Evolutionary conservation across 1,140 invertebrate genomes (phyloP).

Genomic region (Zaprionus lachaisei): DNA sequence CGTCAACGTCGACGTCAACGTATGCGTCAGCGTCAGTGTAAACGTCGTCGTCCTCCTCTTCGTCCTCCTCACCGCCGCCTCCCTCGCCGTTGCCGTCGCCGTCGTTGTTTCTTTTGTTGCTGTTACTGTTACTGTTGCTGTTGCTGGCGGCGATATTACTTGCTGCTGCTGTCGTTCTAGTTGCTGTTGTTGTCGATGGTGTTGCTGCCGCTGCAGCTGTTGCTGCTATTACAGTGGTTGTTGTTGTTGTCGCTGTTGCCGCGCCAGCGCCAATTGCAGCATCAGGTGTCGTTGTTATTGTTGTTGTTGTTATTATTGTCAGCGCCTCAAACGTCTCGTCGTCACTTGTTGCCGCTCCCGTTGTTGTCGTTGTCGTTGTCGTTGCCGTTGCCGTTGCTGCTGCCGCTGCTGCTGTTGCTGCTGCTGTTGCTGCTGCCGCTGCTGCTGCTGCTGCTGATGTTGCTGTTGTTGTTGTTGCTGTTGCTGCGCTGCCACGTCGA

Average conservation of each 20-base stretch:
- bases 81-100: not conserved
- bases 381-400: conserved; percentile 41
- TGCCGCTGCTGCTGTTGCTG: conserved; percentile 33
- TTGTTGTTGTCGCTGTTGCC: conserved; percentile 46
- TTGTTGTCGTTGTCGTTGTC: not conserved
- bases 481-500: conserved; percentile 75
- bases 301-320: conserved; percentile 68
- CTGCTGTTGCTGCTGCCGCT: conserved; percentile 27
- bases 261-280: conserved; percentile 51
- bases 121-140: conserved; percentile 27
- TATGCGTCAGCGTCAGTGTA: conserved; percentile 31
- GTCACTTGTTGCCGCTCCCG: conserved; percentile 18
- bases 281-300: conserved; percentile 61
- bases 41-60: conserved; percentile 19
- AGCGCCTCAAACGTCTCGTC: conserved; percentile 58
- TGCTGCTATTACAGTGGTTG: conserved; percentile 49
- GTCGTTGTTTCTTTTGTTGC: not conserved
- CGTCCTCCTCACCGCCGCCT: not conserved
- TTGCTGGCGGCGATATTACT: not conserved
- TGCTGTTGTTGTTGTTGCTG: conserved; percentile 56
- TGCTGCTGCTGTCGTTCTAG: conserved; percentile 14
- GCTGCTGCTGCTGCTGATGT: conserved; percentile 38
- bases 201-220: conserved; percentile 19
- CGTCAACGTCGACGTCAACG: conserved; percentile 13
- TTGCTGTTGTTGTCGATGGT: conserved; percentile 5